phyloP scores from a whole-genome alignment of 2,888 invertebrate species.

The Luperina testacea region DNA sequence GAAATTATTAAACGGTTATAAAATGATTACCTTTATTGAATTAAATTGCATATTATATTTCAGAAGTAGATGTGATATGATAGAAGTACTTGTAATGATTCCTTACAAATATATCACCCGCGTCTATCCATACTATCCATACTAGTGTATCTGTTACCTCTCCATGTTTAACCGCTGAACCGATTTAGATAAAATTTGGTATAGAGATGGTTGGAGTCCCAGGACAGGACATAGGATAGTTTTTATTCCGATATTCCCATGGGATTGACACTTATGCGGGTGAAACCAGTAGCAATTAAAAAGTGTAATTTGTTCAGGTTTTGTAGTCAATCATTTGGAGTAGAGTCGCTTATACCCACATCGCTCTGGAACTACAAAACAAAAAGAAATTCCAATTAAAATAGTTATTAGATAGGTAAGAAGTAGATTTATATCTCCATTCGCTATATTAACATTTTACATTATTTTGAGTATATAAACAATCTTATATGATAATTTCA shows the following conservation, averaged over 20 bases:
- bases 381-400: not conserved
- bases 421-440: not conserved
- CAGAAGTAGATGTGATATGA: not conserved
- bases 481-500: constrained; percentile 6
- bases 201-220: too few species aligned
- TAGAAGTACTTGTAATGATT: not conserved
- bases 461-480: not conserved
- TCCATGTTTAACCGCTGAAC: too few species aligned
- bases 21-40: not conserved
- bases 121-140: too few species aligned
- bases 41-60: not conserved
- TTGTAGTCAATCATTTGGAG: too few species aligned
- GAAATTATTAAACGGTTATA: not conserved
- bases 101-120: not conserved
- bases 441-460: not conserved
- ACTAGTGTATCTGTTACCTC: too few species aligned
- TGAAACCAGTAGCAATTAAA: too few species aligned
- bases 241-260: too few species aligned
- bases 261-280: too few species aligned
- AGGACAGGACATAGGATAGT: too few species aligned
- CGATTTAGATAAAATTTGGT: too few species aligned
- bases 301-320: too few species aligned
- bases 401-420: not conserved
- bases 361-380: not conserved
- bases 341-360: not conserved